phyloP scores from a whole-genome alignment of 2,888 invertebrate genomes.

The Drosophila cognata region DNA sequence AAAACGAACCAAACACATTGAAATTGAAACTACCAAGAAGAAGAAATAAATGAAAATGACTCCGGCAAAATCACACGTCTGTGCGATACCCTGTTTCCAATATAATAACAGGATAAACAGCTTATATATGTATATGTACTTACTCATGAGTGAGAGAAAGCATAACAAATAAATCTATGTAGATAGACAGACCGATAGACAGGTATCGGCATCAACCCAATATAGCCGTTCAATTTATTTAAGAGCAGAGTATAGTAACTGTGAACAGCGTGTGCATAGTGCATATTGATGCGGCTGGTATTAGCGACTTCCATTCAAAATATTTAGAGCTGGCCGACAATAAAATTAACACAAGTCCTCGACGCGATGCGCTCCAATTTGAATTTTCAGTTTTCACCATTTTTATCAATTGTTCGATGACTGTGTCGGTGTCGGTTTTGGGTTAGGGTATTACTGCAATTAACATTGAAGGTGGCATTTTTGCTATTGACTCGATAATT shows the following conservation, averaged over 20 bases:
- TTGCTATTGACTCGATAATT: conserved; percentile 73
- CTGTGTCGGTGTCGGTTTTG: neutral
- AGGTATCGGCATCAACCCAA: neutral
- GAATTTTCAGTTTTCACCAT: conserved; percentile 8
- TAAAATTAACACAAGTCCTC: conserved; percentile 53
- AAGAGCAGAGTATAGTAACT: neutral
- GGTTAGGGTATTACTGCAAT: conserved; percentile 44
- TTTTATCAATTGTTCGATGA: conserved; percentile 12
- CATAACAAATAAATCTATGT: neutral
- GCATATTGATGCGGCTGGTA: neutral
- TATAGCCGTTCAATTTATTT: neutral
- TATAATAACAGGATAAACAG: neutral
- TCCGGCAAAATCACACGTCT: neutral
- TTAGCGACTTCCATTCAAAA: conserved; percentile 6
- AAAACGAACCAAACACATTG: conserved; percentile 25
- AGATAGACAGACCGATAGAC: neutral
- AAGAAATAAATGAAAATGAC: neutral
- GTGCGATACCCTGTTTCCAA: neutral
- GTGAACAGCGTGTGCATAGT: neutral
- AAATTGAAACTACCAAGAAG: conserved; percentile 9
- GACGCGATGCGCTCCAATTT: conserved; percentile 31
- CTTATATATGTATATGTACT: no score
- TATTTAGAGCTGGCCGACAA: conserved; percentile 21
- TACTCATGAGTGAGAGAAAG: neutral
- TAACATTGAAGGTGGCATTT: conserved; percentile 71